A percentile compares a stretch with the other conserved stretches of the same genome.
Evolutionary conservation across 2,888 invertebrate species (phyloP).

Genomic region (Exephanes ischioxanthus): DNA sequence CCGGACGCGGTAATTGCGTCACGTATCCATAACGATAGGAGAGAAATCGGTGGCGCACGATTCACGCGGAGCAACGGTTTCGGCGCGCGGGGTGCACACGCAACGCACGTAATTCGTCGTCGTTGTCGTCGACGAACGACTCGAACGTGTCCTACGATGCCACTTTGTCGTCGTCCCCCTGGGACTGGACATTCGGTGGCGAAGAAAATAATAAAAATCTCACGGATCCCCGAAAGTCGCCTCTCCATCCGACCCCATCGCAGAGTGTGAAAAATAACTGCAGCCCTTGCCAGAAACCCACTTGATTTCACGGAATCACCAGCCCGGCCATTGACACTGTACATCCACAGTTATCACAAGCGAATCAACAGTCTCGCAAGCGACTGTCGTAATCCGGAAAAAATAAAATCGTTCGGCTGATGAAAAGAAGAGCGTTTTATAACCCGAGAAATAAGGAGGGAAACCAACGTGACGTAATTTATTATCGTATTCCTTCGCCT

Average conservation of each 20-base stretch:
- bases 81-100: conserved; percentile 18
- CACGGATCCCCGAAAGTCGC: conserved; percentile 26
- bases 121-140: conserved; percentile 44
- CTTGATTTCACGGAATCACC: background rate
- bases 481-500: conserved; percentile 24
- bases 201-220: conserved; percentile 13
- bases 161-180: background rate
- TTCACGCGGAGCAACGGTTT: conserved; percentile 37
- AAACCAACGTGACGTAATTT: conserved; percentile 46
- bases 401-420: background rate
- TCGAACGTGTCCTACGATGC: conserved; percentile 51
- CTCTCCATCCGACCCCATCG: conserved; percentile 5
- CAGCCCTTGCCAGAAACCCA: background rate
- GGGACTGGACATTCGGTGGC: background rate
- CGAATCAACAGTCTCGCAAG: background rate
- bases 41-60: conserved; percentile 58
- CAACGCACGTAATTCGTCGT: conserved; percentile 55
- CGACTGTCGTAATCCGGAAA: background rate
- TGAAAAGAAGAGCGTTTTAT: background rate
- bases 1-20: conserved; percentile 55
- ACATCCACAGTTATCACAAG: conserved; percentile 16
- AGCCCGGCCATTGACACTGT: conserved; percentile 18
- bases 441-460: background rate
- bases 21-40: conserved; percentile 57
- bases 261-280: background rate